A percentile compares a stretch with the other conserved stretches of the same genome.
Conservation (phyloP, 2,113 vertebrate genomes). For the Dunckerocampus dactyliophorus region DNA sequence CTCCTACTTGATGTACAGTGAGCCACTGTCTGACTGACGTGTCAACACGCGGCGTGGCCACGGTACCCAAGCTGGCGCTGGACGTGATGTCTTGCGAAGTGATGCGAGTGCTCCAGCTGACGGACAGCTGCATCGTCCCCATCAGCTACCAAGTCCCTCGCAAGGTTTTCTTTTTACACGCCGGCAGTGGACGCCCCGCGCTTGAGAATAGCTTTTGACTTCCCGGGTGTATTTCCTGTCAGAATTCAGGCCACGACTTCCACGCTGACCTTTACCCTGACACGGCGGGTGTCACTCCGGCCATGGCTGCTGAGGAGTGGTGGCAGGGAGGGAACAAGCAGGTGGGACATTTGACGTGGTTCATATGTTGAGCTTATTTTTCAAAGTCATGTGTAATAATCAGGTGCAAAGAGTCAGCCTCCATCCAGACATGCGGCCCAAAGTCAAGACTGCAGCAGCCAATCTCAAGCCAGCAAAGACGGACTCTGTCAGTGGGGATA, state of each 20-base stretch:
- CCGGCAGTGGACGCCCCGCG: too few relatives aligned
- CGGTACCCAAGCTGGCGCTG: constrained; percentile 80
- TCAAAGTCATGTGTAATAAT: background rate
- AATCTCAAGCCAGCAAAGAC: constrained; percentile 50
- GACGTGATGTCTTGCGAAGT: constrained; percentile 88
- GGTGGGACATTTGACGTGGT: constrained; percentile 58
- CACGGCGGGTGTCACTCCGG: constrained; percentile 71
- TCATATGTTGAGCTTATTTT: background rate
- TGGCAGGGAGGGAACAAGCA: constrained; percentile 85
- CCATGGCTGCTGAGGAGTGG: constrained; percentile 78
- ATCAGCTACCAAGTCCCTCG: constrained; percentile 88
- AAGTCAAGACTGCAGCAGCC: constrained; percentile 44
- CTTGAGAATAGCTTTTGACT: background rate
- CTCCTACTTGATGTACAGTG: constrained; percentile 61
- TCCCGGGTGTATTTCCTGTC: background rate
- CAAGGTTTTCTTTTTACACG: constrained; percentile 76
- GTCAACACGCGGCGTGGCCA: constrained; percentile 72
- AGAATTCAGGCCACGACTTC: constrained; percentile 82
- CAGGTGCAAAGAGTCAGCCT: constrained; percentile 86
- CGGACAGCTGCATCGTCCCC: constrained; percentile 79
- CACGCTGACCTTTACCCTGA: constrained; percentile 89
- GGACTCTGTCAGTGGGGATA: constrained; percentile 44
- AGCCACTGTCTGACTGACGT: constrained; percentile 83
- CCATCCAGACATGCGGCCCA: constrained; percentile 69
- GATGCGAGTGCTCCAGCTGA: constrained; percentile 86